Base-by-base conservation (phyloP, 37 sponge, comb jelly and placozoan genomes). In the Cladorhizidae sp. region DNA sequence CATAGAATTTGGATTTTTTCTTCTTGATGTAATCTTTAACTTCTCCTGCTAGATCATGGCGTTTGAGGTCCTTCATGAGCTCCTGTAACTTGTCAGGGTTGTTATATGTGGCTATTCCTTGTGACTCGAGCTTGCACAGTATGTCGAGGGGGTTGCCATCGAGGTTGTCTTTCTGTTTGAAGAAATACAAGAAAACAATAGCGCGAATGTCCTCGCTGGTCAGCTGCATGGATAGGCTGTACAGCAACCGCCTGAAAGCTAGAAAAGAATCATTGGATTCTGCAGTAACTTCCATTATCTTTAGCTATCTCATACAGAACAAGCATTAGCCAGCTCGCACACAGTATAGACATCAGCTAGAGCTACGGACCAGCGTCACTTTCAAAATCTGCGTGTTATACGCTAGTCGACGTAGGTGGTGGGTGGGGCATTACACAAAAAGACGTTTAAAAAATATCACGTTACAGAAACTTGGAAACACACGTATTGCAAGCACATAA, bases 231-330 rank as follows among this genome's bases (percentile, higher is more conserved):
- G 81, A 71, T 2, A 71, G 40, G 21, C 61, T 57, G 62, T 62
- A 71, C 23, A 81, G 39, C 2, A 81, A 26, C 40, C 72, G 26
- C 35, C 81, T 81, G 62, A 81, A 81, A 18, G 81, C 81, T n/a
- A 81, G 31, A 22, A 55, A 76, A n/a, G 29, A 37, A 20, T 55
- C 43, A 39, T 76, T 76, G 8, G 77, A 76, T 59, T 76, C 77
- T 40, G 62, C 26, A 22, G 77, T 42, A 7, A 76, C 77, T 26
- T 22, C 77, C 62, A 74, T 74, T 18, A 5, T 74, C 39, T 22
- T 8, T n/a, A n/a, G n/a, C n/a, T n/a, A n/a, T n/a, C n/a, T n/a
- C n/a, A n/a, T n/a, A n/a, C n/a, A n/a, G n/a, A n/a, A n/a, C n/a
- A n/a, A n/a, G n/a, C n/a, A n/a, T n/a, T n/a, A n/a, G n/a, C n/a